Conservation (phyloP, 2,113 vertebrate species). For the Antechinus flavipes region DNA sequence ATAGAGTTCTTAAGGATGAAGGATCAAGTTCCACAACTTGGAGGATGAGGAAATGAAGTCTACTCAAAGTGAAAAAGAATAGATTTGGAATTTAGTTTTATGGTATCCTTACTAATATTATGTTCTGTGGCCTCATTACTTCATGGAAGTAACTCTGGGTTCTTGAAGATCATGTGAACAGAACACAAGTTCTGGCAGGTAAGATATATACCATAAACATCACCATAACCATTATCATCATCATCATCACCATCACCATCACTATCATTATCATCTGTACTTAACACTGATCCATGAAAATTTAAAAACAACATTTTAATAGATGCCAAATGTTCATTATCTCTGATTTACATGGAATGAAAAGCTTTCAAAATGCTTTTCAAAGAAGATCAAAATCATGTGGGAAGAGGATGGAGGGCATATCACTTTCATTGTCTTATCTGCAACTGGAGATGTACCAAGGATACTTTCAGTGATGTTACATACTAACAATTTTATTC, state of each 20-base stretch:
- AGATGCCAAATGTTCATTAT: neutral
- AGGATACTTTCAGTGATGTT: neutral
- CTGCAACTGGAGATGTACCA: neutral
- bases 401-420: neutral
- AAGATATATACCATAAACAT: neutral
- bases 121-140: neutral
- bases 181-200: neutral
- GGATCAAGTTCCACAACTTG: neutral
- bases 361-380: neutral
- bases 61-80: neutral
- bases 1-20: neutral
- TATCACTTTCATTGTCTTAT: neutral
- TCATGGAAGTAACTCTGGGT: neutral
- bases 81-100: neutral
- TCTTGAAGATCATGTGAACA: neutral
- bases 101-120: neutral
- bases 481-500: neutral
- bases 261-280: neutral
- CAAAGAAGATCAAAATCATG: neutral
- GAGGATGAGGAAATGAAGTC: neutral
- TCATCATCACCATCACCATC: neutral
- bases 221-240: neutral
- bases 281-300: neutral
- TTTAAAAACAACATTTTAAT: neutral
- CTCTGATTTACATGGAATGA: neutral